Evolutionary conservation across 2,888 invertebrate species (phyloP), one percentile per base, ranked within the genome.

Genomic region (Chromoteleia sp.): DNA sequence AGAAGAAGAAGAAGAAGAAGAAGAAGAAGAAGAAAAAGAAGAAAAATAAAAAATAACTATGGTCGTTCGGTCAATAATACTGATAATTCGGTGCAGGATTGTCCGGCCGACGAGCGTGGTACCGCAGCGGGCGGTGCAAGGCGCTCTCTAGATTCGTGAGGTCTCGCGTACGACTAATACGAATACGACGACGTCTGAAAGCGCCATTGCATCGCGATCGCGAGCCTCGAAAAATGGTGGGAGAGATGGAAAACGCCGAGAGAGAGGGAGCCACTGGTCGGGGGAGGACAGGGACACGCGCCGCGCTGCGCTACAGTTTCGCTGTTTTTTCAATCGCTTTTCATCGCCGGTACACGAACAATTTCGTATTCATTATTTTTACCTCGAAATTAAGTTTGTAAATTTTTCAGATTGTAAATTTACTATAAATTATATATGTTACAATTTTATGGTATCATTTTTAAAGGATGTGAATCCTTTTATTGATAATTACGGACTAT

Each of bases 121-220:
- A 6, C 25, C 33, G 33, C 33, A 8, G 1, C 33, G 33, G 7
- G 10, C 33, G 33, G 10, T 33, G 33, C 33, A 29, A 39, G 5
- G 12, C 17, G 56, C 84, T 84, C 76, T 85, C 80, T 81, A 78
- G 84, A 85, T 92, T 92, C 91, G 93, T 91, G 85, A 92, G 92
- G 88, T 92, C 92, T 88, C 93, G 91, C 91, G 93, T 91, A 93
- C 93, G 92, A 93, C 91, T 89, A 88, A 87, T 80, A 81, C 85
- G 81, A 81, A 83, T 79, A 82, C 83, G 82, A n/a, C n/a, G n/a
- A n/a, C n/a, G n/a, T 71, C 85, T 81, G 85, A 83, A 85, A 85
- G 86, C 86, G 85, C 85, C 87, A 86, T 89, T 87, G 93, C 93
- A 93, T 93, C 93, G 93, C 50, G 71, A 65, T 65, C 78, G 93